Conservation (phyloP, 1,140 invertebrate genomes). For the Apis mellifera region Amel_HAv3.1 CM009942.2:1265001-1265500, state of each 20-base stretch:
- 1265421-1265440: constrained; percentile 58
- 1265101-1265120: no score
- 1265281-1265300: constrained; percentile 14
- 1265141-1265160: no score
- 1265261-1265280: constrained; percentile 48
- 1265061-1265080: no score
- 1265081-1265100: no score
- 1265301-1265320: constrained; percentile 21
- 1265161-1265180: no score
- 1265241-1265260: constrained; percentile 37
- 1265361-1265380: constrained; percentile 35
- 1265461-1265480: neutral
- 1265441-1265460: constrained; percentile 31
- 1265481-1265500: no score
- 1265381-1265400: constrained; percentile 28
- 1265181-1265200: no score
- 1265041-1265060: no score
- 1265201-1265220: constrained; percentile 12
- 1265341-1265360: constrained; percentile 60
- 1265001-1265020: no score
- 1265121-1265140: no score
- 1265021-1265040: no score
- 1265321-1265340: constrained; percentile 58
- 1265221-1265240: neutral
- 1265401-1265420: constrained; percentile 62